Percentiles rank a stretch among this genome's conserved stretches.
These are phyloP conservation scores for Diorhabda elongata DNA, from an alignment of 1,140 invertebrate genomes.

Conservation along the genomic window DNA sequence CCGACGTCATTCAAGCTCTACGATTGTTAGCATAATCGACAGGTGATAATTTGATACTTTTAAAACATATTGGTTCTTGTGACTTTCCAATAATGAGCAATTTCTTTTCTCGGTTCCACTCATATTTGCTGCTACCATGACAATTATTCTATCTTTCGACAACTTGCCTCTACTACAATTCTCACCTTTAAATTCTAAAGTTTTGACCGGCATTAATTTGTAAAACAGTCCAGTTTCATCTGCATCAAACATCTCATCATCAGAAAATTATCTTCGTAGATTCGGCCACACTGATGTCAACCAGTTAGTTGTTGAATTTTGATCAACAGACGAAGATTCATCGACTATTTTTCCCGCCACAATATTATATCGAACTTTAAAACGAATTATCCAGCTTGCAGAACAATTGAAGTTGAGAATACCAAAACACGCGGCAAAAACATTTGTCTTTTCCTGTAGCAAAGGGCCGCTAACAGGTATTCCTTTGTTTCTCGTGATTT, in stretches of 20 bases:
- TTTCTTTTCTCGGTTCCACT: slow-evolving; percentile 45
- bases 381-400: slow-evolving; percentile 26
- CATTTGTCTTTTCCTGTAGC: slow-evolving; percentile 25
- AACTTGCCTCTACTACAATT: slow-evolving; percentile 43
- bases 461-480: slow-evolving; percentile 23
- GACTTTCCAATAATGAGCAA: slow-evolving; percentile 40
- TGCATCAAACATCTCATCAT: slow-evolving; percentile 42
- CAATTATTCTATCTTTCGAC: slow-evolving; percentile 46
- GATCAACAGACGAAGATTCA: no score
- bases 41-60: slow-evolving; percentile 42
- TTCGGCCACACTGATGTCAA: slow-evolving; percentile 14
- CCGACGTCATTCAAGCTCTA: slow-evolving; percentile 49
- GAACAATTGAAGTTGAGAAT: slow-evolving; percentile 26
- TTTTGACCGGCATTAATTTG: no score
- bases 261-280: slow-evolving; percentile 16
- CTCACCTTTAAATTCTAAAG: slow-evolving; percentile 12
- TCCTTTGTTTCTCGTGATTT: slow-evolving; percentile 5
- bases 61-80: slow-evolving; percentile 49
- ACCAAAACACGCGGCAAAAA: slow-evolving; percentile 20
- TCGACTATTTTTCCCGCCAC: no score
- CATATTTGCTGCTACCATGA: slow-evolving; percentile 23
- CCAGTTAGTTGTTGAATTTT: neutral
- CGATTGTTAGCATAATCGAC: slow-evolving; percentile 46
- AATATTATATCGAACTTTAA: neutral
- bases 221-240: slow-evolving; percentile 30